Base-by-base conservation (phyloP, 2,888 invertebrate genomes). In the Lasiommata megera region DNA sequence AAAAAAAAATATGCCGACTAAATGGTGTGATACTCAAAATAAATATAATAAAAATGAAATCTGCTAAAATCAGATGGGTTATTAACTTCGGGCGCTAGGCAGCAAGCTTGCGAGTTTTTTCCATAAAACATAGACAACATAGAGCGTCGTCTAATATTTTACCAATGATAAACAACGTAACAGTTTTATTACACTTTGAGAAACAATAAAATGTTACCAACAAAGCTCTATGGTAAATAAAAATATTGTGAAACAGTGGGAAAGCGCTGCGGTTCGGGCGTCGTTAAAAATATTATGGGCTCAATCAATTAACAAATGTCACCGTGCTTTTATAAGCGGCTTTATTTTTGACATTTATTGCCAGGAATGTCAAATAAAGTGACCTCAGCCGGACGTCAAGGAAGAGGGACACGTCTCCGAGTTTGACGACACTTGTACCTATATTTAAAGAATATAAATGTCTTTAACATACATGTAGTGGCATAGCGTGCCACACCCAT, bases 271-370 rank as follows among this genome's bases (percentile, higher is more conserved):
- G 56, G 72, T 75, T 73, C 79, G 75, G 67, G 73, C 74, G 76
- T 70, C 82, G 82, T 87, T 86, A 88, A 88, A 88, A 83, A 77
- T 73, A 66, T 87, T 84, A 88, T 77, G 77, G 75, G 62, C 61
- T 74, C 68, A 80, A 83, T 89, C 77, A 89, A 89, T 89, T 86
- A 70, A 43, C 58, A 67, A 73, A 75, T 80, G 86, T 86, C 87
- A 71, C 81, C 77, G 77, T 77, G 72, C 79, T 76, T 84, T 84
- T 80, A 78, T 57, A 69, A 68, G 66, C 67, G 75, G 74, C 71
- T 80, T 85, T 80, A 77, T 79, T 83, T 84, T 74, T 80, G 87
- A 87, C 85, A 61, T 87, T 88, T 84, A 88, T 71, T 60, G 66
- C 65, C 47, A 52, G 43, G 58, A 67, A 64, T 61, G 65, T 63